These are phyloP conservation scores for Atta colombica DNA, from an alignment of 1,140 invertebrate species.

Conservation along the genomic window DNA sequence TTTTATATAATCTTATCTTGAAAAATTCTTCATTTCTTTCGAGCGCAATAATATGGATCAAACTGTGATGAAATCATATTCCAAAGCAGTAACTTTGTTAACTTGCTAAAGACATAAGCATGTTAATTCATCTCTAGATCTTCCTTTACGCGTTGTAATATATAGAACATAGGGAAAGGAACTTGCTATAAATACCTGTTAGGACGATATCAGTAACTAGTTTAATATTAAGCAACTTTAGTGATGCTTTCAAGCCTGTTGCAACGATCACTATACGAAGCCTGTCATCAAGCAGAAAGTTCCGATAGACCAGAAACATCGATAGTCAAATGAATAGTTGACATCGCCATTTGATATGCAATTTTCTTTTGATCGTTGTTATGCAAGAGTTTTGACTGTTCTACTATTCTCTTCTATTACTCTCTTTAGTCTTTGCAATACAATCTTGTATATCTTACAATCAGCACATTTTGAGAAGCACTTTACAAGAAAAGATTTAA, in stretches of 20 bases:
- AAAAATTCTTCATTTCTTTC: too few relatives aligned
- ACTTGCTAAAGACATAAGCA: neutral
- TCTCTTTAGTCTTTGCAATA: neutral
- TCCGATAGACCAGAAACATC: conserved; percentile 11
- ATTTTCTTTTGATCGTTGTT: conserved; percentile 19
- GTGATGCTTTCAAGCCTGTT: conserved; percentile 31
- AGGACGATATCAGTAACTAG: conserved; percentile 29
- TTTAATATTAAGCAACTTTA: conserved; percentile 53
- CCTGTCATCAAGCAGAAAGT: conserved; percentile 49
- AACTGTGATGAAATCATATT: neutral
- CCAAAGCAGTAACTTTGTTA: neutral
- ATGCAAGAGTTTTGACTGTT: conserved; percentile 1
- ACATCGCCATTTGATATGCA: conserved; percentile 3
- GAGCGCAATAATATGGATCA: neutral
- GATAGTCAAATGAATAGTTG: conserved; percentile 32
- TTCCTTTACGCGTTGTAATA: neutral
- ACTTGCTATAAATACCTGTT: conserved; percentile 3
- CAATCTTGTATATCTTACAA: neutral
- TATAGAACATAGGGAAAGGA: too few relatives aligned
- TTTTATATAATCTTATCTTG: neutral
- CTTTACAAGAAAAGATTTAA: neutral
- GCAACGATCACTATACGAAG: conserved; percentile 16
- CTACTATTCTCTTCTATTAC: neutral
- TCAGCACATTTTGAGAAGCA: neutral
- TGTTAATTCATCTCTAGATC: neutral